Conservation (phyloP, 2,797 vertebrate species). For the Myripristis jacobus region DNA sequence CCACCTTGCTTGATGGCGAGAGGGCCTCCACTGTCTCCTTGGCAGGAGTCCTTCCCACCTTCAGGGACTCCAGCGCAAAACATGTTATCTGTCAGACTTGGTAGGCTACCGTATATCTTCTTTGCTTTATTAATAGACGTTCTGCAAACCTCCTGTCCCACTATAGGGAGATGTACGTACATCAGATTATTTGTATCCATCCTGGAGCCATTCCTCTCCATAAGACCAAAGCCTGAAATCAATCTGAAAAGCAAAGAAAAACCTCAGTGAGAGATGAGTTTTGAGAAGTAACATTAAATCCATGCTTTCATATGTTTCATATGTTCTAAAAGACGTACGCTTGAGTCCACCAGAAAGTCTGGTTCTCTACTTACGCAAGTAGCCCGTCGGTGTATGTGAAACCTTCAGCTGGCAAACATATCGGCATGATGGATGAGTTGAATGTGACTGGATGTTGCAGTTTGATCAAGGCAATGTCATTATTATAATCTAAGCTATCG, state of each 20-base stretch:
- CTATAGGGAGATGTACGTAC: slow-evolving; percentile 65
- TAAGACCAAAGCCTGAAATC: slow-evolving; percentile 68
- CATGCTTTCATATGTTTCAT: too few relatives aligned
- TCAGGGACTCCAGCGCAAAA: slow-evolving; percentile 74
- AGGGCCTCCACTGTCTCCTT: slow-evolving; percentile 67
- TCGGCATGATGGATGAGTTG: slow-evolving; percentile 68
- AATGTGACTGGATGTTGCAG: slow-evolving; percentile 65
- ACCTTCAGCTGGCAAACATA: slow-evolving; percentile 71
- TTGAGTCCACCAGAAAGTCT: background rate
- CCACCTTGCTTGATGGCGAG: slow-evolving; percentile 36
- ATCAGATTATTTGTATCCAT: slow-evolving; percentile 46
- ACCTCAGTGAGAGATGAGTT: background rate
- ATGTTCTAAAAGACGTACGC: background rate
- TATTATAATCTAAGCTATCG: background rate
- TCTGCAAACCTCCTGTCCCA: slow-evolving; percentile 54
- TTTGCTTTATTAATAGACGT: accelerated
- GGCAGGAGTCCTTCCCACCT: slow-evolving; percentile 67
- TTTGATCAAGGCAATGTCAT: slow-evolving; percentile 80
- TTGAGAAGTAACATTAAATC: background rate
- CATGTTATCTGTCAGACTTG: slow-evolving; percentile 73
- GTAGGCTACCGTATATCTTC: accelerated
- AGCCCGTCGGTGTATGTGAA: slow-evolving; percentile 15
- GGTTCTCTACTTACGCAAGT: slow-evolving; percentile 66
- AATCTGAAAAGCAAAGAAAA: slow-evolving; percentile 50
- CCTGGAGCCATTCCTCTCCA: accelerated